Conservation (phyloP, 2,113 vertebrate genomes). For the Capricornis sumatraensis region DNA sequence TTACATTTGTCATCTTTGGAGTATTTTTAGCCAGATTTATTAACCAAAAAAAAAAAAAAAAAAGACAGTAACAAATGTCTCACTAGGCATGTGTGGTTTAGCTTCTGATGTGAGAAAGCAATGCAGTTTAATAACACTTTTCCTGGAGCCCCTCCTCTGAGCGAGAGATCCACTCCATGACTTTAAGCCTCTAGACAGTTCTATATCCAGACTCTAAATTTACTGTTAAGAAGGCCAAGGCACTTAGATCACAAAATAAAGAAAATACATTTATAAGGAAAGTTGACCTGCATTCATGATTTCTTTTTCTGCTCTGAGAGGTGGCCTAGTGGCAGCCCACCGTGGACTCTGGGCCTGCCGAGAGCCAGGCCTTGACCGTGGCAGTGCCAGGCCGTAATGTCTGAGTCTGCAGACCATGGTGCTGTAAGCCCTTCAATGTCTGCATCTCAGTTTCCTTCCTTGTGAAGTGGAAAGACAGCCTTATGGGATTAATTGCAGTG, state of each 20-base stretch:
- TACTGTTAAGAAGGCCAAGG: not conserved
- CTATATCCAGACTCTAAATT: not conserved
- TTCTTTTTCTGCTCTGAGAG: not conserved
- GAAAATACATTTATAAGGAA: not conserved
- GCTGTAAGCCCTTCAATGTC: not conserved
- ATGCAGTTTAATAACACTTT: rapidly evolving
- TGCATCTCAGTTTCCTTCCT: not conserved
- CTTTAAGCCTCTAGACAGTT: not conserved
- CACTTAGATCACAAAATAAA: not conserved
- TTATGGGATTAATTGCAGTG: not conserved
- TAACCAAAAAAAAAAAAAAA: not conserved
- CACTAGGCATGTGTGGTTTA: not conserved
- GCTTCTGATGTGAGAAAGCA: not conserved
- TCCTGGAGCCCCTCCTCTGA: not conserved
- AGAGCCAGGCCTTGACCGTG: not conserved
- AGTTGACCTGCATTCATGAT: not conserved
- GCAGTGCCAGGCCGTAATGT: not conserved
- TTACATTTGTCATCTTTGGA: not conserved
- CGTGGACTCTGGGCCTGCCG: too few species aligned
- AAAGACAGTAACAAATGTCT: not conserved
- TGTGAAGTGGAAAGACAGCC: not conserved
- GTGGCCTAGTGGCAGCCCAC: rapidly evolving
- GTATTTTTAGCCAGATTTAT: conserved; percentile 26
- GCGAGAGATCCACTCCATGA: not conserved
- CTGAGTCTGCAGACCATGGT: not conserved